Base-by-base conservation (phyloP, 2,113 vertebrate genomes). In the Tyrannus savana region DNA sequence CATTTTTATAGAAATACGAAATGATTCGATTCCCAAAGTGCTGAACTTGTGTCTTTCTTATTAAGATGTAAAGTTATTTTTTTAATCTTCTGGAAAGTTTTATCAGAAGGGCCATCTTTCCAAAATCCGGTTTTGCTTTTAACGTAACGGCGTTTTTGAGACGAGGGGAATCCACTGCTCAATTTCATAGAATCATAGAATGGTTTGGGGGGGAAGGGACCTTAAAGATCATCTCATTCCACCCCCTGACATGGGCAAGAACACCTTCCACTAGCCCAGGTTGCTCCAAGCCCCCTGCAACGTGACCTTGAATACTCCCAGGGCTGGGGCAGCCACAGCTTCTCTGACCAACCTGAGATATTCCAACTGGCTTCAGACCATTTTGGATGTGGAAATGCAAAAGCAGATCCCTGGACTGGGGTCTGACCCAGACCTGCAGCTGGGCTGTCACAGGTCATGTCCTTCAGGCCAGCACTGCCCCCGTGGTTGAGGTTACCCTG, bases 221-320 rank as follows among this genome's bases (percentile, higher is more conserved):
- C 3, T 42, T 17, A 25, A 1, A 63, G 6, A 3, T 1, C 55
- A 27, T 6, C 62, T 22, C 0, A 0, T 47, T 0, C 24, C 71
- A 46, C 19, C 15, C 39, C 21, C 39, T 17, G 23, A 33, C 77
- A 39, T 14, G 78, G 21, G 18, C 62, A 82, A 62, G 78, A 53
- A 53, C 62, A 12, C 30, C 39, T 83, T 0, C n/a, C 71, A 53
- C 41, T 1, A 2, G n/a, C 30, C 63, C 78, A 69, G 71, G 60
- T 15, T 52, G 44, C 44, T 89, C 69, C 58, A 7, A 23, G 11
- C 16, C 60, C 78, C 2, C 8, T 23, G 55, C 71, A 76, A 0
- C 19, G 71, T 69, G 60, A 39, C 60, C 60, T 46, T 6, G 71
- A 62, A 0, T n/a, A n/a, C 24, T 62, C 2, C 39, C 79, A 76